Conservation (phyloP, 2,888 invertebrate species). For the Clistopyga incitator region DNA sequence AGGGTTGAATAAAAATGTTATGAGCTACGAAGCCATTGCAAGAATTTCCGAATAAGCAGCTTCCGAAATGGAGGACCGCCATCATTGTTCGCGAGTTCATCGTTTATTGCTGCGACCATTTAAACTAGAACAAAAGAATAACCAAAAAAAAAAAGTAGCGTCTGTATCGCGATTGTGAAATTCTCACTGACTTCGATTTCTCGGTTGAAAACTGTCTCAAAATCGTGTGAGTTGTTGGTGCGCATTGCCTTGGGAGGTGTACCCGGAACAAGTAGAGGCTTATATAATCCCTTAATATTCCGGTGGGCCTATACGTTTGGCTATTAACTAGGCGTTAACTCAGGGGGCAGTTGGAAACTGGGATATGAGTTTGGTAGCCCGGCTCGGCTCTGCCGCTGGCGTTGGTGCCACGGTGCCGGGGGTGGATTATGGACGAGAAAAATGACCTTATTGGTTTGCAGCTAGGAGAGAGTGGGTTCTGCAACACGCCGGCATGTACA, state of each 20-base stretch:
- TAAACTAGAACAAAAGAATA: not conserved
- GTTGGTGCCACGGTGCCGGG: constrained; percentile 45
- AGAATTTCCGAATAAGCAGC: too few species aligned
- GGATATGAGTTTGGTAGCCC: constrained; percentile 52
- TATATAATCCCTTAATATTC: constrained; percentile 80
- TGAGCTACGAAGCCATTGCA: too few species aligned
- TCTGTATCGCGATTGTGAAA: too few species aligned
- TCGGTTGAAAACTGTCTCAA: constrained; percentile 16
- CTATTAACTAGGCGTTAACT: constrained; percentile 81
- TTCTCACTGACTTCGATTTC: not conserved
- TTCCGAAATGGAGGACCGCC: too few species aligned
- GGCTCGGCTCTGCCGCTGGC: constrained; percentile 11
- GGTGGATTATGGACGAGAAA: constrained; percentile 78
- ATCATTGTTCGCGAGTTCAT: not conserved
- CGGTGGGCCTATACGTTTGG: constrained; percentile 75
- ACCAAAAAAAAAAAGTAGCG: not conserved
- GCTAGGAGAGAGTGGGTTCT: constrained; percentile 73
- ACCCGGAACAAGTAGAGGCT: constrained; percentile 59
- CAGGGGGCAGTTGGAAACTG: constrained; percentile 72
- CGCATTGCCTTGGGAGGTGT: constrained; percentile 55
- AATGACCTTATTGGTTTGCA: constrained; percentile 79
- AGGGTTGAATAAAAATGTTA: too few species aligned
- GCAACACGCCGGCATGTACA: constrained; percentile 72
- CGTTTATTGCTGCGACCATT: not conserved
- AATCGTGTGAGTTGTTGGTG: constrained; percentile 15